A percentile compares a stretch with the other conserved stretches of the same genome.
phyloP scores from a whole-genome alignment of 2,888 invertebrate species.

The Orchesellides sinensis region DNA sequence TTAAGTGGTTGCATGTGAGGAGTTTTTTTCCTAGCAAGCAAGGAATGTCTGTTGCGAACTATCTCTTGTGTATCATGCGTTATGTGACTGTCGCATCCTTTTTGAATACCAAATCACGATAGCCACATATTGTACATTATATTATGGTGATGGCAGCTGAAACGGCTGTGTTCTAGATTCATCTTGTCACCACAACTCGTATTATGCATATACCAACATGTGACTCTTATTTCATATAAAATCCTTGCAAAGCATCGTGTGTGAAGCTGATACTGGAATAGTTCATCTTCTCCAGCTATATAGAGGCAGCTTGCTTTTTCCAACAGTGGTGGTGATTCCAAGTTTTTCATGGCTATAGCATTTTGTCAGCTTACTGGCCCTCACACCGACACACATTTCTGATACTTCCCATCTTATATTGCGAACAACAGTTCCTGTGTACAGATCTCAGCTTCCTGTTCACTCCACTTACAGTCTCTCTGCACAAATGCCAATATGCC shows the following conservation, averaged over 20 bases:
- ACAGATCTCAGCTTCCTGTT: conserved; percentile 59
- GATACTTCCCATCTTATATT: conserved; percentile 19
- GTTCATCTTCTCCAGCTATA: too few species aligned
- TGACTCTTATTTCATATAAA: conserved; percentile 23
- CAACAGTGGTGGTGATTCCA: neutral
- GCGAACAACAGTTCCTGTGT: conserved; percentile 39
- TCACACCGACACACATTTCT: conserved; percentile 10
- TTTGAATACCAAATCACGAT: conserved; percentile 63
- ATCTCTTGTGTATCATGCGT: conserved; percentile 2
- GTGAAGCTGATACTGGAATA: too few species aligned
- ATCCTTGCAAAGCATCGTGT: too few species aligned
- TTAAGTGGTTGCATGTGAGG: conserved; percentile 56
- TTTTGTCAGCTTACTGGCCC: conserved; percentile 49
- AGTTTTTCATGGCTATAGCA: conserved; percentile 6
- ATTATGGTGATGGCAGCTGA: conserved; percentile 13
- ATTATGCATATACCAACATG: conserved; percentile 34
- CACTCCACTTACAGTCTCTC: conserved; percentile 34
- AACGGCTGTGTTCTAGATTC: conserved; percentile 17
- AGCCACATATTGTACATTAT: conserved; percentile 38
- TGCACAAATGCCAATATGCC: conserved; percentile 76
- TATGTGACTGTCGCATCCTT: conserved; percentile 36
- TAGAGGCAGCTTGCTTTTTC: conserved; percentile 12
- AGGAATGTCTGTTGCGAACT: conserved; percentile 24
- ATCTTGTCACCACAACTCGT: conserved; percentile 4
- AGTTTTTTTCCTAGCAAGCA: conserved; percentile 22